Conservation (phyloP, 2,888 invertebrate genomes). For the Nomada hirtipes region DNA sequence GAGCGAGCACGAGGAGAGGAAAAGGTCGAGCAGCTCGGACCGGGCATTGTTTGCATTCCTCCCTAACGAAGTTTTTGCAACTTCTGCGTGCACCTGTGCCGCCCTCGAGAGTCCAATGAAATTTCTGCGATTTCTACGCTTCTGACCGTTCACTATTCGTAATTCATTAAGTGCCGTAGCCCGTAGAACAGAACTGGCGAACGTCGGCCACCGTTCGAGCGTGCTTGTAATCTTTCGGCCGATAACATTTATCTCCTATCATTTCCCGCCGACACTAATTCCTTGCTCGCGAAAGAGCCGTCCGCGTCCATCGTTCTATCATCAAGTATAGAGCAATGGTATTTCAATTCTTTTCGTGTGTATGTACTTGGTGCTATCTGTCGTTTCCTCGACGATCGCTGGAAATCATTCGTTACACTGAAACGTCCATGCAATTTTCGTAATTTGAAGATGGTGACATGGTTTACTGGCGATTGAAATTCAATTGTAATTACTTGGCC, state of each 20-base stretch:
- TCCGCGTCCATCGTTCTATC: conserved; percentile 14
- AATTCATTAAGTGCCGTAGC: conserved; percentile 48
- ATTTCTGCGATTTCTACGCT: conserved; percentile 60
- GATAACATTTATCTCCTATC: conserved; percentile 26
- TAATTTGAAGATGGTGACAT: no score
- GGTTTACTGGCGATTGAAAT: no score
- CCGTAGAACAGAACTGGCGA: not conserved
- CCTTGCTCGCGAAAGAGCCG: conserved; percentile 17
- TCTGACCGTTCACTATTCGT: conserved; percentile 45
- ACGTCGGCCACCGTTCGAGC: not conserved
- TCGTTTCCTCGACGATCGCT: no score
- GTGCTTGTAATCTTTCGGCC: conserved; percentile 9
- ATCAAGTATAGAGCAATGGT: not conserved
- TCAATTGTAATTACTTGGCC: no score
- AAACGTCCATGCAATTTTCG: no score
- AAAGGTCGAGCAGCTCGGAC: conserved; percentile 67
- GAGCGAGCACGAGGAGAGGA: conserved; percentile 47
- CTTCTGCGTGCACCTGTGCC: conserved; percentile 75
- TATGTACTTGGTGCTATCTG: not conserved
- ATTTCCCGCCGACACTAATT: conserved; percentile 28
- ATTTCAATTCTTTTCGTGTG: conserved; percentile 42
- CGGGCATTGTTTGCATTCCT: conserved; percentile 78
- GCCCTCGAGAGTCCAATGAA: conserved; percentile 65
- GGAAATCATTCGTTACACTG: no score
- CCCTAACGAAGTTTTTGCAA: conserved; percentile 80